Evolutionary conservation across 2,113 vertebrate genomes (phyloP), one percentile per base, ranked within the genome.

Genomic region (Sciurus niger): DNA sequence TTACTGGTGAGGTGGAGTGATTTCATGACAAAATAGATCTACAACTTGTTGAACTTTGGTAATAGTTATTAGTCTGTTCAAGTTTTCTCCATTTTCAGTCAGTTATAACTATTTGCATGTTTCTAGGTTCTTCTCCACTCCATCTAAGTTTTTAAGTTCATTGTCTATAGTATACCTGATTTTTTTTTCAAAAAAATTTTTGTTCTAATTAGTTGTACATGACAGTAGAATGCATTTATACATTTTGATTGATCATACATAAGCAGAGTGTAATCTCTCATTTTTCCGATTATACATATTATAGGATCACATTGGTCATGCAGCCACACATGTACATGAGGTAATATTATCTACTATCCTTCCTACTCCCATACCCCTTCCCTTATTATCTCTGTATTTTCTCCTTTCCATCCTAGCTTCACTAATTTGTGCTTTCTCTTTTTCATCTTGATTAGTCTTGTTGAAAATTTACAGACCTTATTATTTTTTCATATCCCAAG

Each of bases 61-160:
- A 78, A 73, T 0, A 53, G 22, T 58, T 46, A 43, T 1, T 63
- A 25, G 25, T 43, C 34, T 53, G 4, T 40, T 63, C 34, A 25
- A n/a, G 32, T 70, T 91, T 84, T 68, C 65, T 68, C 37, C 10
- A 4, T 70, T 74, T 82, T 80, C 6, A 40, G 34, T 53, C 73
- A 74, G 3, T 73, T 92, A 78, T 60, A 4, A 60, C 9, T 70
- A 83, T n/a, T 58, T 88, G 2, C 32, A 55, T 40, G 73, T 85
- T 92, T 68, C 43, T 25, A 74, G 70, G 63, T 6, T 94, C 74
- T 28, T 92, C 34, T 95, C 53, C 30, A 89, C n/a, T 86, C 10
- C 20, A 25, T 40, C 9, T 82, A 28, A 32, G 24, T 34, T 90
- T 89, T 92, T 84, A 86, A 40, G 83, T 60, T 73, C 53, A 94